phyloP scores from a whole-genome alignment of 1,140 invertebrate species.

The Trissolcus basalis region DNA sequence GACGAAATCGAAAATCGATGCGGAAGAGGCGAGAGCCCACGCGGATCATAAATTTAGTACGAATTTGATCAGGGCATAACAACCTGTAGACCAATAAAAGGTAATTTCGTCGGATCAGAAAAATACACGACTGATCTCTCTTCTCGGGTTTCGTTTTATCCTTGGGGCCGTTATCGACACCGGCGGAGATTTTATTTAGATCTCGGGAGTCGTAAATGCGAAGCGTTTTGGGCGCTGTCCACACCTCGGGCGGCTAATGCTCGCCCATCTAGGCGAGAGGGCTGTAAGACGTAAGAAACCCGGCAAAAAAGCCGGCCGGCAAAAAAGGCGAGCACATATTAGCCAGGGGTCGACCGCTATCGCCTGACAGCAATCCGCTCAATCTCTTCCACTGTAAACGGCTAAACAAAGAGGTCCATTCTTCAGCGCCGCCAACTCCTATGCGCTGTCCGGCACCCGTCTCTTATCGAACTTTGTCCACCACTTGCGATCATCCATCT shows the following conservation, averaged over 20 bases:
- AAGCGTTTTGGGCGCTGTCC: conserved; percentile 69
- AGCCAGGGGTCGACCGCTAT: conserved; percentile 63
- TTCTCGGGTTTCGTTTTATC: conserved; percentile 25
- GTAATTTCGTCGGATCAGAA: conserved; percentile 31
- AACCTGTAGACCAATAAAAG: conserved; percentile 21
- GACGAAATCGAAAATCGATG: too few species aligned
- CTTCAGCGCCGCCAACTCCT: conserved; percentile 63
- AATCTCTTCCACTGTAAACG: conserved; percentile 77
- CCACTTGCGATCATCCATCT: conserved; percentile 74
- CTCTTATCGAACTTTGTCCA: conserved; percentile 73
- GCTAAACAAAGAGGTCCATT: conserved; percentile 77
- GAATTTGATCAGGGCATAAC: conserved; percentile 8
- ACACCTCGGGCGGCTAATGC: conserved; percentile 75
- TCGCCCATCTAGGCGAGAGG: conserved; percentile 65
- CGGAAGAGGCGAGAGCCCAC: too few species aligned
- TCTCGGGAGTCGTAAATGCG: conserved; percentile 71
- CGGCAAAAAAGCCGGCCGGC: not conserved
- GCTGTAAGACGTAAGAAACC: conserved; percentile 47
- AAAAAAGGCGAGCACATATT: conserved; percentile 51
- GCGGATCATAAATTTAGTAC: too few species aligned
- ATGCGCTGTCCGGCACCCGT: conserved; percentile 50
- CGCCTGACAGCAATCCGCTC: conserved; percentile 73
- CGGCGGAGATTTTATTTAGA: conserved; percentile 75
- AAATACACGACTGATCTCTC: conserved; percentile 15
- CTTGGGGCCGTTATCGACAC: conserved; percentile 60